A percentile compares a stretch with the other conserved stretches of the same genome.
Conservation (phyloP, 2,888 invertebrate species). For the Mechanitis messenoides region DNA sequence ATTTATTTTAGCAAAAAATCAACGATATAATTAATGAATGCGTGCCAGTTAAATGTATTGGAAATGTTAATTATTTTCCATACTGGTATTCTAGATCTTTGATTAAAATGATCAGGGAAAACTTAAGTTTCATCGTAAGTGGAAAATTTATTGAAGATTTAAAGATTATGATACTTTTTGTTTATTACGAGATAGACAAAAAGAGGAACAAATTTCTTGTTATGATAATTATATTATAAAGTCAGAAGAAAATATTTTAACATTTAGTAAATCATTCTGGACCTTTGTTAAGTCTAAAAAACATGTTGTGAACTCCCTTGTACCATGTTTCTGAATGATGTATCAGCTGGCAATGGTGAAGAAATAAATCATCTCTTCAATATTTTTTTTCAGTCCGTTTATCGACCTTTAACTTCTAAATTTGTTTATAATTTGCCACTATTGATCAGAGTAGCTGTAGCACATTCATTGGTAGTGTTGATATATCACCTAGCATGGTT, state of each 20-base stretch:
- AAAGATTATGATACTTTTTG: background rate
- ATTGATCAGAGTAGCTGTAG: too few relatives aligned
- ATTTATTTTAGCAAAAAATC: background rate
- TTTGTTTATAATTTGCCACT: too few relatives aligned
- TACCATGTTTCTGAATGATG: too few relatives aligned
- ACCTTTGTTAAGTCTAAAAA: background rate
- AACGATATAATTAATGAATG: constrained; percentile 3
- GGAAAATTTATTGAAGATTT: background rate
- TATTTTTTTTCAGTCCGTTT: too few relatives aligned
- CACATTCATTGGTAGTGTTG: too few relatives aligned
- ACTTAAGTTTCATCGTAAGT: background rate
- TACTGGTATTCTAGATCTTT: constrained; percentile 6
- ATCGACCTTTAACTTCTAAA: too few relatives aligned
- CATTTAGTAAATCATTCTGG: background rate
- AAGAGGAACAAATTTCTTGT: background rate
- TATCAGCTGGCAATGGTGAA: too few relatives aligned
- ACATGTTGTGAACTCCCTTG: too few relatives aligned
- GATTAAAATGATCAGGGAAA: background rate
- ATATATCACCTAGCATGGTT: too few relatives aligned
- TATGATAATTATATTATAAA: constrained; percentile 4
- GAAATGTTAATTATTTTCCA: background rate
- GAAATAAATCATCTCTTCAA: too few relatives aligned
- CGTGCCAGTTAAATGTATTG: background rate
- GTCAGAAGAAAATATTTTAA: background rate
- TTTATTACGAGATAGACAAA: background rate